Evolutionary conservation across 2,888 invertebrate species (phyloP).

Genomic region (Aromia moschata): DNA sequence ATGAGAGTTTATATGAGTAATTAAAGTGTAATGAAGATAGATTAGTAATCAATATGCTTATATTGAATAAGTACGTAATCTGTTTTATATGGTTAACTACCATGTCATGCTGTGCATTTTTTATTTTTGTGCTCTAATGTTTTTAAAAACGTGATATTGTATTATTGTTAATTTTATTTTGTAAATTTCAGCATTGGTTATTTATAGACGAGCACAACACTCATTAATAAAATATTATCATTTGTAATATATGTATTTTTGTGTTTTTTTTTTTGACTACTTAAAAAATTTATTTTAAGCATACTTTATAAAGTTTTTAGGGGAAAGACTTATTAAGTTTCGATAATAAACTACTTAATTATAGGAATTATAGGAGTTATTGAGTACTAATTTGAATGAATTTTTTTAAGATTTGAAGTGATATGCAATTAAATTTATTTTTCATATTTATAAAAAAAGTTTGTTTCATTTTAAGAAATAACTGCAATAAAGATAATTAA

Average conservation of each 20-base stretch:
- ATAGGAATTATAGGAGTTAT: background rate
- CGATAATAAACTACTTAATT: background rate
- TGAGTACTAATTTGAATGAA: background rate
- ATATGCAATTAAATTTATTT: slow-evolving; percentile 4
- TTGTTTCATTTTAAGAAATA: background rate
- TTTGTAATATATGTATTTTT: slow-evolving; percentile 28
- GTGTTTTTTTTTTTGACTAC: slow-evolving; percentile 1
- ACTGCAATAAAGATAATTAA: background rate
- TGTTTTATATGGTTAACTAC: slow-evolving; percentile 51
- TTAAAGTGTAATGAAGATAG: slow-evolving; percentile 46
- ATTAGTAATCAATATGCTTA: slow-evolving; percentile 49
- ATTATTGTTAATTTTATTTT: slow-evolving; percentile 49
- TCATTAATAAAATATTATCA: slow-evolving; percentile 51
- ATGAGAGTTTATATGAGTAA: slow-evolving; percentile 59
- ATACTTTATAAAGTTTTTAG: background rate
- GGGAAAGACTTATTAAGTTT: slow-evolving; percentile 2
- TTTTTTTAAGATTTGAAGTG: background rate
- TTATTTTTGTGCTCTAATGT: slow-evolving; percentile 51
- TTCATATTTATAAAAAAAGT: background rate
- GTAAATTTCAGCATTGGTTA: slow-evolving; percentile 51
- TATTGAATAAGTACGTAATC: slow-evolving; percentile 50
- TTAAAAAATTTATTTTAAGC: background rate
- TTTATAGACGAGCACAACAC: slow-evolving; percentile 51
- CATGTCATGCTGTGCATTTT: slow-evolving; percentile 52
- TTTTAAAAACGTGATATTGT: slow-evolving; percentile 55